Evolutionary conservation across 2,888 invertebrate species (phyloP).

Genomic region (Drosophila nigricruria): DNA sequence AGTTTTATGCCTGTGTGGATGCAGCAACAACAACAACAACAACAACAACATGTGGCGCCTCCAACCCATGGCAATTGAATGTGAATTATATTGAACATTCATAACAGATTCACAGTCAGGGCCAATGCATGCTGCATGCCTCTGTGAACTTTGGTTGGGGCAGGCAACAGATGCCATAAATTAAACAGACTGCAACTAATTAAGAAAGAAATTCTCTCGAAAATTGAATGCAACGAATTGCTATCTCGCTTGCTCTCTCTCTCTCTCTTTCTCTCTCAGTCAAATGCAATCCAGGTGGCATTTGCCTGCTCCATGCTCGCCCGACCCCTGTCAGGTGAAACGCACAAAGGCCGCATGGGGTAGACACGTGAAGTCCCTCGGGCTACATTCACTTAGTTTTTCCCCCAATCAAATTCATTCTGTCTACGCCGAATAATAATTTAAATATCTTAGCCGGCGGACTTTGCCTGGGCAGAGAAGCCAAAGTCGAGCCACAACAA

Average conservation of each 20-base stretch:
- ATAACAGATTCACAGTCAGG: conserved; percentile 24
- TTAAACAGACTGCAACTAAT: conserved; percentile 77
- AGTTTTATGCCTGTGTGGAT: conserved; percentile 25
- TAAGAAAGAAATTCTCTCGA: conserved; percentile 66
- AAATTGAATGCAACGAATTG: conserved; percentile 23
- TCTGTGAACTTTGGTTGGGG: conserved; percentile 36
- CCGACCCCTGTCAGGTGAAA: conserved; percentile 15
- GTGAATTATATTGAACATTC: conserved; percentile 69
- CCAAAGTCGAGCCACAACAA: conserved; percentile 27
- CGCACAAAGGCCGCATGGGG: conserved; percentile 9
- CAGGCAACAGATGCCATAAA: conserved; percentile 64
- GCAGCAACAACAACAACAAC: conserved; percentile 49
- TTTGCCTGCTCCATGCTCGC: neutral
- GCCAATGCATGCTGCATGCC: conserved; percentile 39
- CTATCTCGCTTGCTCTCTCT: neutral
- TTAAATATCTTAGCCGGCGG: conserved; percentile 66
- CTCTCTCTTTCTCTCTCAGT: neutral
- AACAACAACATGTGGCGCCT: conserved; percentile 62
- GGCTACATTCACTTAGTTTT: conserved; percentile 63
- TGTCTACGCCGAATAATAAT: conserved; percentile 67
- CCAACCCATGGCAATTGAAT: conserved; percentile 67
- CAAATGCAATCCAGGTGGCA: conserved; percentile 6
- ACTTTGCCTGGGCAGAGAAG: conserved; percentile 24
- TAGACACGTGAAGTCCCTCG: conserved; percentile 33
- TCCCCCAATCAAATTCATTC: conserved; percentile 73